Evolutionary conservation across 2,888 invertebrate species (phyloP), one percentile per base, ranked within the genome.

Genomic region (Cephus spinipes): DNA sequence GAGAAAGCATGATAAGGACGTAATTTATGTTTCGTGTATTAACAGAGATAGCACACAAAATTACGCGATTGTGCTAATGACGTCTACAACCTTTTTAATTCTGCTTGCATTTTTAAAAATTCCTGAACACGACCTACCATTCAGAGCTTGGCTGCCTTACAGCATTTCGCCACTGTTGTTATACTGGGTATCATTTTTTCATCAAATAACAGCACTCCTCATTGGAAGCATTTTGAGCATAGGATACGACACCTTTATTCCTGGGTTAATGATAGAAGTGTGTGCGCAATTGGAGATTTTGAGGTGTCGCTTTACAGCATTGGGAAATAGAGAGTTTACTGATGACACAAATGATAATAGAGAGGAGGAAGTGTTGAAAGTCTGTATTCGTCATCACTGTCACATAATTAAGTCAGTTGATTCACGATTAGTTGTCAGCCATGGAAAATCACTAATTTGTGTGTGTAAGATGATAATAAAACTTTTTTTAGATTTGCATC

Each of bases 231-330:
- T 68, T 11, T 69, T 85, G 0, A 87, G 87, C 69, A 82, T 86
- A 1, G 86, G 82, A 0, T 86, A 85, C 71, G 89, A 89, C 73
- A 87, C 87, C 1, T 76, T 90, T 12, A 85, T 89, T 6, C 81
- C 86, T 31, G 83, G 83, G 69, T 69, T 86, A 12, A 82, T 86
- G 78, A 77, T 84, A 40, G 77, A 82, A 30, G 82, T 82, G 11
- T 86, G 87, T 68, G 81, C 86, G 3, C 88, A 89, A 55, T 81
- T 89, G 33, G 87, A 88, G 15, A 86, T 89, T 31, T 81, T 89
- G 3, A 86, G 85, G 73, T 76, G 82, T 76, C 85, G 88, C 11
- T 36, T 86, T 3, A 6, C 73, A 36, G 34, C n/a, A 6, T 40
- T 80, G 78, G 79, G 81, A 4, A 74, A 75, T 33, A 68, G n/a